These are phyloP conservation scores for Lamellibrachia columna DNA, from an alignment of 2,888 invertebrate genomes.

Conservation along the genomic window DNA sequence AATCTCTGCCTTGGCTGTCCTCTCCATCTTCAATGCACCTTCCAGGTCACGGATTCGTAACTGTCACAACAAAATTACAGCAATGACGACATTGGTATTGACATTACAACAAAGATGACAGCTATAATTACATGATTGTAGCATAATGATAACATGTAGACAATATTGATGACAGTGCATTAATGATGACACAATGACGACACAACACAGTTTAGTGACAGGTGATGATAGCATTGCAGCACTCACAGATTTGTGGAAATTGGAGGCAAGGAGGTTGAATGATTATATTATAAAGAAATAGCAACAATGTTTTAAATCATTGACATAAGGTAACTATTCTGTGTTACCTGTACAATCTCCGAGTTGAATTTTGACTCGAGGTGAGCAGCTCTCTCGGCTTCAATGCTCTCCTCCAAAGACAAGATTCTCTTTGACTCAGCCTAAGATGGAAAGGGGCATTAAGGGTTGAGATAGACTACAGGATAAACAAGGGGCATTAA, in stretches of 20 bases:
- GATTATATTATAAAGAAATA: no score
- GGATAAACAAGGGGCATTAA: neutral
- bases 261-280: no score
- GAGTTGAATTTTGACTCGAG: conserved; percentile 64
- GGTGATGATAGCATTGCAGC: no score
- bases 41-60: conserved; percentile 59
- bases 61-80: conserved; percentile 39
- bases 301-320: no score
- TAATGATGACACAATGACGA: no score
- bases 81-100: neutral
- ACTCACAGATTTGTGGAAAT: no score
- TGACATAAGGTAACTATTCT: neutral
- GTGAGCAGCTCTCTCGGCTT: conserved; percentile 62
- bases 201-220: no score
- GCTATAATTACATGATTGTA: neutral
- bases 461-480: neutral
- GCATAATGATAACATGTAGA: no score
- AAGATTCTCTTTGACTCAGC: conserved; percentile 46
- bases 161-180: no score
- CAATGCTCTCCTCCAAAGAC: conserved; percentile 56
- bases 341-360: conserved; percentile 61
- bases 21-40: conserved; percentile 58
- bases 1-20: conserved; percentile 56
- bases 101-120: neutral
- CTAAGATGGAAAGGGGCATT: neutral